Conservation (phyloP, 2,888 invertebrate species). For the Meghimatium bilineatum region DNA sequence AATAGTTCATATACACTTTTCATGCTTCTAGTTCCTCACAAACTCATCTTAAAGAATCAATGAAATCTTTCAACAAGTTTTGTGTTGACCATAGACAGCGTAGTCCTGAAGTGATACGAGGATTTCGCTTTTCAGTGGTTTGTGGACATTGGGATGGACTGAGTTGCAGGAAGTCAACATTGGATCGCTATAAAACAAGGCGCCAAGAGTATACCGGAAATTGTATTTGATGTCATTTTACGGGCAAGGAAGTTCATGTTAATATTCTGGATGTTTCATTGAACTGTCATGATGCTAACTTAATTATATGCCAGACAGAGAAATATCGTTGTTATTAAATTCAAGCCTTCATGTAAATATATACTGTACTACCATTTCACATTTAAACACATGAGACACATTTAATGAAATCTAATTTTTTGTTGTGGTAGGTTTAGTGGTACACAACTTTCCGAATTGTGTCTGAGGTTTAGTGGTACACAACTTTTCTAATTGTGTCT, state of each 20-base stretch:
- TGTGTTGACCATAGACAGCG: neutral
- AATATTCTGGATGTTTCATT: neutral
- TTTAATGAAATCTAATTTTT: too few species aligned
- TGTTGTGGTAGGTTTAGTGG: too few species aligned
- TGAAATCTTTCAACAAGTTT: neutral
- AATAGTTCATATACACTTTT: neutral
- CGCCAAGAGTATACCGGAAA: too few species aligned
- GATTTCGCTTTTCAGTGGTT: neutral
- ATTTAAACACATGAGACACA: too few species aligned
- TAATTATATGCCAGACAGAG: neutral
- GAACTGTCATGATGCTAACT: neutral
- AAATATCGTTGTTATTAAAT: neutral
- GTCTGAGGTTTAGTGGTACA: too few species aligned
- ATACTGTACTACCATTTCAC: neutral
- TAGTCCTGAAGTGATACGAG: neutral
- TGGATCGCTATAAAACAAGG: conserved; percentile 8
- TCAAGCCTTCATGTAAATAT: neutral
- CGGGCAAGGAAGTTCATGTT: too few species aligned
- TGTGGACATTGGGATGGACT: conserved; percentile 16
- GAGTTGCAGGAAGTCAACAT: neutral
- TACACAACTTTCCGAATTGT: too few species aligned
- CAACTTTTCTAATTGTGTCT: too few species aligned
- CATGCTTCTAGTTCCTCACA: neutral
- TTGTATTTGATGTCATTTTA: neutral
- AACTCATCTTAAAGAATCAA: neutral